Evolutionary conservation across 2,888 invertebrate species (phyloP).

Genomic region (Mimumesa dahlbomi): DNA sequence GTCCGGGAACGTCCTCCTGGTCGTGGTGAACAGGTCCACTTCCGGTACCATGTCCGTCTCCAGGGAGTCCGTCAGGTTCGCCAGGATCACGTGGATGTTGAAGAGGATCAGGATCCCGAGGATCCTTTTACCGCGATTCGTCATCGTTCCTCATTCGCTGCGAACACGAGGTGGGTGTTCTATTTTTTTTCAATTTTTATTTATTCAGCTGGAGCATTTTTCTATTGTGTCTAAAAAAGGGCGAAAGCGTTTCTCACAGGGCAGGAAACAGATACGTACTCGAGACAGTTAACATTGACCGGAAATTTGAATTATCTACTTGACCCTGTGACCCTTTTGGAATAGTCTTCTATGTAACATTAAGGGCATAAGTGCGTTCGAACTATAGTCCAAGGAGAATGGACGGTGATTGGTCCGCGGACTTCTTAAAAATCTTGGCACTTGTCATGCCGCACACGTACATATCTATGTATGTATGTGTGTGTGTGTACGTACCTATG

Average conservation of each 20-base stretch:
- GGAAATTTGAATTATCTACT: not conserved
- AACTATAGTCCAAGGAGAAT: no score
- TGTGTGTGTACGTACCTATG: no score
- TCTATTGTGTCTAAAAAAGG: no score
- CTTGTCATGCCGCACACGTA: no score
- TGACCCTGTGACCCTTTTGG: not conserved
- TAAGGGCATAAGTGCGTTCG: not conserved
- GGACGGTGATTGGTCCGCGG: no score
- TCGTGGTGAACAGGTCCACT: slow-evolving; percentile 64
- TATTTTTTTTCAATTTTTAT: no score
- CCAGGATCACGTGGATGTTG: slow-evolving; percentile 52
- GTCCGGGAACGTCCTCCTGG: slow-evolving; percentile 72
- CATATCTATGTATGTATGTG: no score
- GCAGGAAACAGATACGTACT: not conserved
- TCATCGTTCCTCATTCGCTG: slow-evolving; percentile 76
- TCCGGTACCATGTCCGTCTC: slow-evolving; percentile 64
- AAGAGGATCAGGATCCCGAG: slow-evolving; percentile 72
- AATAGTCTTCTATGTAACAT: not conserved
- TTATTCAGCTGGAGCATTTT: no score
- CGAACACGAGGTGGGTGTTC: no score
- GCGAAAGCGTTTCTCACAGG: not conserved
- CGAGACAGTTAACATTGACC: not conserved
- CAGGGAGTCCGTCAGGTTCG: slow-evolving; percentile 67
- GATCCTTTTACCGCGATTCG: slow-evolving; percentile 68
- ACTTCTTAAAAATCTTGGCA: no score